Evolutionary conservation across 2,113 vertebrate genomes (phyloP).

Genomic region (Suncus etruscus): DNA sequence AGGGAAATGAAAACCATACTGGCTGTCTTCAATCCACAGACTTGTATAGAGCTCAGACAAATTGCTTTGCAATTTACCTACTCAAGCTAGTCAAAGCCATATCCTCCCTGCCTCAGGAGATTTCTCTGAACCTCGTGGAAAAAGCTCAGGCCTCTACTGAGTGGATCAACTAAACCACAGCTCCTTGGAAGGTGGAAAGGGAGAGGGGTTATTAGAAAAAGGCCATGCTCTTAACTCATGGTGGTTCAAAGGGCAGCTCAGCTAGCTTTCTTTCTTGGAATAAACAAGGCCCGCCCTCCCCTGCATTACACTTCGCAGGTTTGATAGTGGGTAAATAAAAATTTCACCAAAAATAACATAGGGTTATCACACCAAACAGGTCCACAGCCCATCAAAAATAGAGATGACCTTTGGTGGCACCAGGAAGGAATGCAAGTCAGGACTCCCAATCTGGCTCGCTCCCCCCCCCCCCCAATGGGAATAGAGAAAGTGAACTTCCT

Average conservation of each 20-base stretch:
- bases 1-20: conserved; percentile 73
- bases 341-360: conserved; percentile 49
- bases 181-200: not conserved
- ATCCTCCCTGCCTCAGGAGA: conserved; percentile 55
- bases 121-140: conserved; percentile 66
- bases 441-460: not conserved
- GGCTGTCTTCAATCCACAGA: conserved; percentile 72
- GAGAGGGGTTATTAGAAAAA: not conserved
- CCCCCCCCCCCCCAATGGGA: not conserved
- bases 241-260: conserved; percentile 3
- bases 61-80: conserved; percentile 77
- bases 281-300: not conserved
- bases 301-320: not conserved
- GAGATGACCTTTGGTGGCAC: not conserved
- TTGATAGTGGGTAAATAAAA: conserved; percentile 28
- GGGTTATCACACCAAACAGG: not conserved
- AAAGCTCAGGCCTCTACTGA: conserved; percentile 8
- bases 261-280: conserved; percentile 3
- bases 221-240: not conserved
- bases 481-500: not conserved
- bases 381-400: not conserved
- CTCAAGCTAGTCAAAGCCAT: conserved; percentile 69
- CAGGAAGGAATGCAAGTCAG: not conserved
- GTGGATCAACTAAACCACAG: conserved; percentile 16
- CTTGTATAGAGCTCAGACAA: conserved; percentile 77